Conservation (phyloP, 2,113 vertebrate species). For the Corydoras maculifer region DNA sequence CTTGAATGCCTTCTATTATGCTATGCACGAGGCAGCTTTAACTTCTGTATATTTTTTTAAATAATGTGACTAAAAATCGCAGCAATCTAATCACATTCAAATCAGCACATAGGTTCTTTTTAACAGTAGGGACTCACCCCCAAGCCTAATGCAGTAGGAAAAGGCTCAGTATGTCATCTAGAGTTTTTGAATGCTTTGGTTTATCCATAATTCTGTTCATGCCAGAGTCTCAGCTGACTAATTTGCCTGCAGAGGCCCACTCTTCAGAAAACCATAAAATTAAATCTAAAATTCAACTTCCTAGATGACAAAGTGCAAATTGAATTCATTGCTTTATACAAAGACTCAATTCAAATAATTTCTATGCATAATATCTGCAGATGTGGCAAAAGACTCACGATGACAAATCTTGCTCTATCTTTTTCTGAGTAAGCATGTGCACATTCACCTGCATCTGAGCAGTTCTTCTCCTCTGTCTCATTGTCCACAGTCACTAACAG, state of each 20-base stretch:
- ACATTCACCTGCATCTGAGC: constrained; percentile 73
- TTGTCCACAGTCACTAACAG: constrained; percentile 69
- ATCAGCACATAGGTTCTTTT: constrained; percentile 9
- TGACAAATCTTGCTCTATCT: background rate
- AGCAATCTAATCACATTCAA: constrained; percentile 20
- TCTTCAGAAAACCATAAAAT: constrained; percentile 5
- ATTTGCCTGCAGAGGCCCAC: background rate
- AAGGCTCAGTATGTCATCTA: constrained; percentile 3
- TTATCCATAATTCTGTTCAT: too few relatives aligned
- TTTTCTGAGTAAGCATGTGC: background rate
- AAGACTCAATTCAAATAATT: background rate
- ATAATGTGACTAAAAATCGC: constrained; percentile 34
- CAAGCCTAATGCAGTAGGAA: background rate
- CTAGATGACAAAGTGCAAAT: background rate
- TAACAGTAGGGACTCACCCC: constrained; percentile 9
- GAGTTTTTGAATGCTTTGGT: background rate
- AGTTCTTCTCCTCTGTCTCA: constrained; percentile 67
- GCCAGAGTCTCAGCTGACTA: too few relatives aligned
- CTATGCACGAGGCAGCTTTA: constrained; percentile 10
- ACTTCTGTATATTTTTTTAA: constrained; percentile 21
- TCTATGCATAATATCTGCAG: too few relatives aligned
- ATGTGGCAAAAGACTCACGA: background rate
- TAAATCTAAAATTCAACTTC: background rate
- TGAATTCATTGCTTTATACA: background rate
- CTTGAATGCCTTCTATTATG: constrained; percentile 28